phyloP scores from a whole-genome alignment of 2,113 vertebrate genomes.

The Cathartes aura region DNA sequence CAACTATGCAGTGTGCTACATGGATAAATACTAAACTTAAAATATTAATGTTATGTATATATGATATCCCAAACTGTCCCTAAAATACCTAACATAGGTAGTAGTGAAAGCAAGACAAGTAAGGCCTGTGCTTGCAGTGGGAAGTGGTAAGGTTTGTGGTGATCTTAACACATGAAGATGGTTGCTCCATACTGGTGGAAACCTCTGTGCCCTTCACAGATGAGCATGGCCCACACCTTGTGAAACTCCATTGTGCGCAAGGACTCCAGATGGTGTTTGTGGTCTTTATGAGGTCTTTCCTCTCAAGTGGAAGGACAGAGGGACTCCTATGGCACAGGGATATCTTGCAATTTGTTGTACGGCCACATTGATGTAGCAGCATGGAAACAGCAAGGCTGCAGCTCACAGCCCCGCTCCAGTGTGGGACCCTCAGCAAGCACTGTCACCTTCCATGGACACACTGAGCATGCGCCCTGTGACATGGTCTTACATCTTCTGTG shows the following conservation, averaged over 20 bases:
- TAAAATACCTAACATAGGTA: neutral
- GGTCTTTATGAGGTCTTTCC: neutral
- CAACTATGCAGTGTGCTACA: neutral
- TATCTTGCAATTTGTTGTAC: neutral
- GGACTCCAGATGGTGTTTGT: neutral
- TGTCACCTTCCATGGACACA: neutral
- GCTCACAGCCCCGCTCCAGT: too few species aligned
- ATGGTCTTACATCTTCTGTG: neutral
- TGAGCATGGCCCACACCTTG: neutral
- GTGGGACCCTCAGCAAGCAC: neutral
- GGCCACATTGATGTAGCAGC: neutral
- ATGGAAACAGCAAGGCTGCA: neutral
- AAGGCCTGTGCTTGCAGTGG: neutral
- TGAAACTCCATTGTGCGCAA: neutral
- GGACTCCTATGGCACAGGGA: neutral
- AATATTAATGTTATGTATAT: neutral
- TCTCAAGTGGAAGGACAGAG: neutral
- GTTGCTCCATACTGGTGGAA: neutral
- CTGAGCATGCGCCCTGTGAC: neutral
- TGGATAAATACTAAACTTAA: neutral
- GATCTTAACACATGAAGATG: neutral
- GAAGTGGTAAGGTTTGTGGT: neutral
- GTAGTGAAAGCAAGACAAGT: neutral
- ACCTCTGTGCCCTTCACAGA: neutral
- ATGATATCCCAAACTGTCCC: neutral